Evolutionary conservation across 2,113 vertebrate genomes (phyloP).

Genomic region (Falcunculus frontatus): DNA sequence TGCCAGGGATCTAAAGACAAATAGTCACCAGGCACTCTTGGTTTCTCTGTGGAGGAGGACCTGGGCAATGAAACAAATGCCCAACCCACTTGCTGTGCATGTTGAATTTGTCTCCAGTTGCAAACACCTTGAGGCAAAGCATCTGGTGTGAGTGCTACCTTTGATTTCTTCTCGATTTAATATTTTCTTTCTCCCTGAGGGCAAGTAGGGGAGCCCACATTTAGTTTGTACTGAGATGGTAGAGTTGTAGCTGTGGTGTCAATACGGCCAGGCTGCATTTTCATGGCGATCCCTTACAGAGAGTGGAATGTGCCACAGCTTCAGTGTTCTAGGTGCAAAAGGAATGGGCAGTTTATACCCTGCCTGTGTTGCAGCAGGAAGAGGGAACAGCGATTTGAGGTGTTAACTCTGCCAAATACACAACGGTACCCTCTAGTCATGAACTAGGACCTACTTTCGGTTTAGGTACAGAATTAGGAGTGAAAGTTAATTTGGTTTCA

Average conservation of each 20-base stretch:
- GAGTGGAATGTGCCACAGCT: neutral
- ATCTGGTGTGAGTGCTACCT: neutral
- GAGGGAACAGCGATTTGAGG: neutral
- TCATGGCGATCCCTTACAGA: neutral
- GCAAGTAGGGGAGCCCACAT: neutral
- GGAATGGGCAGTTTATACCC: neutral
- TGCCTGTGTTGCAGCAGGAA: neutral
- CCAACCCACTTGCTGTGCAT: neutral
- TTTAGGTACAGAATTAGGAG: neutral
- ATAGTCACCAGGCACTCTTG: neutral
- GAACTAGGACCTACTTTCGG: neutral
- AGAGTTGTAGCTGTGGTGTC: neutral
- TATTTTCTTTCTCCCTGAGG: neutral
- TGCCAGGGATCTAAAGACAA: neutral
- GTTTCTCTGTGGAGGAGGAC: neutral
- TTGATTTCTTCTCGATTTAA: neutral
- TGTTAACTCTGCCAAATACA: neutral
- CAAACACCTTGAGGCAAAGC: neutral
- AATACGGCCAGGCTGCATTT: neutral
- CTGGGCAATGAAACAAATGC: neutral
- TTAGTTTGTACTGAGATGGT: neutral
- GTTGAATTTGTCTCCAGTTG: neutral
- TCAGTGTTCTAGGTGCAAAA: neutral
- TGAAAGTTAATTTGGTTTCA: neutral
- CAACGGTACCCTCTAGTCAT: rapidly evolving